These are phyloP conservation scores for Tetranychus cinnabarinus DNA, from an alignment of 1,140 invertebrate genomes.

Conservation along the genomic window DNA sequence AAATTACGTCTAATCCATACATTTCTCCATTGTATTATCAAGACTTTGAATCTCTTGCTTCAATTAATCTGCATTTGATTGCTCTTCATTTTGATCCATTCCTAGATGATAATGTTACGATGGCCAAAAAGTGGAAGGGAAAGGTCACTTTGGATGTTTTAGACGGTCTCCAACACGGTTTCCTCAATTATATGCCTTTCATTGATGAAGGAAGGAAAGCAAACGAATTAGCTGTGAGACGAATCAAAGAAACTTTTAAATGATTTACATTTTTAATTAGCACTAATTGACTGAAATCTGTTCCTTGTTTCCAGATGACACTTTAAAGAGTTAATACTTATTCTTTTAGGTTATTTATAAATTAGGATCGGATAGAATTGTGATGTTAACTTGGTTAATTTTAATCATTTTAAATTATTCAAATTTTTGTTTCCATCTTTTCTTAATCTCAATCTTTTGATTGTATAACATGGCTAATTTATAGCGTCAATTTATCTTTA, in stretches of 20 bases:
- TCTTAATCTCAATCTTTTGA: too few species aligned
- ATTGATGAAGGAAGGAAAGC: background rate
- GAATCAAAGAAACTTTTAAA: background rate
- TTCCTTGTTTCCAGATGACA: too few species aligned
- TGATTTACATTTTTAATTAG: too few species aligned
- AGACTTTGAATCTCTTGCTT: background rate
- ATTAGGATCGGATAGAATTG: too few species aligned
- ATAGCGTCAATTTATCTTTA: too few species aligned
- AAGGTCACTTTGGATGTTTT: background rate
- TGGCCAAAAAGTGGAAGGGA: constrained; percentile 30
- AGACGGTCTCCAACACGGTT: constrained; percentile 1
- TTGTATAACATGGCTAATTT: too few species aligned
- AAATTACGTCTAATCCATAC: constrained; percentile 3
- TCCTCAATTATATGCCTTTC: background rate
- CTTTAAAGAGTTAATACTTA: too few species aligned
- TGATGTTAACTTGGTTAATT: too few species aligned
- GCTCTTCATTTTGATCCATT: constrained; percentile 45
- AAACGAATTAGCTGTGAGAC: background rate
- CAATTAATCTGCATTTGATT: constrained; percentile 2
- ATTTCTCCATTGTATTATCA: constrained; percentile 5
- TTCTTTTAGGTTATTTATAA: too few species aligned
- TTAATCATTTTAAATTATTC: too few species aligned
- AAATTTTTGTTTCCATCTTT: too few species aligned
- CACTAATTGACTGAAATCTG: too few species aligned
- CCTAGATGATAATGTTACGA: constrained; percentile 84